phyloP scores from a whole-genome alignment of 2,113 vertebrate species.

The Sitta europaea region DNA sequence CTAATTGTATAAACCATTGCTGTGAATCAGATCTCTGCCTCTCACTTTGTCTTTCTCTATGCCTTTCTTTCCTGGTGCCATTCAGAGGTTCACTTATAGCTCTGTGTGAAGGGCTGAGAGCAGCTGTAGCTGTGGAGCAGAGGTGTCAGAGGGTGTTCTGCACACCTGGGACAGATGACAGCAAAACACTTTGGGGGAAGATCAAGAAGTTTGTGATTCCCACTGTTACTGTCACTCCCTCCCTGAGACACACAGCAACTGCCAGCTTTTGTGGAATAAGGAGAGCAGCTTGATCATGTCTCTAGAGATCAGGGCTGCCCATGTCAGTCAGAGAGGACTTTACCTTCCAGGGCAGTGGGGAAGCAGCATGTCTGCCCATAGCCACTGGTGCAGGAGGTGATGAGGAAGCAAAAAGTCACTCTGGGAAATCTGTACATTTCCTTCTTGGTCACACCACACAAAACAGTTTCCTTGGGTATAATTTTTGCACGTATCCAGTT shows the following conservation, averaged over 20 bases:
- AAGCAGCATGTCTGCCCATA: fast-evolving
- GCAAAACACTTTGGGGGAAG: fast-evolving
- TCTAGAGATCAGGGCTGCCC: background rate
- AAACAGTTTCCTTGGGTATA: background rate
- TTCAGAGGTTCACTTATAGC: fast-evolving
- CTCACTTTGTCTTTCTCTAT: background rate
- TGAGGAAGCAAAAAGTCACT: background rate
- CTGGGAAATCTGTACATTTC: background rate
- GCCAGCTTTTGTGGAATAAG: background rate
- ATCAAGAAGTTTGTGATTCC: background rate
- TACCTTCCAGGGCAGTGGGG: background rate
- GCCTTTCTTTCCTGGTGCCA: background rate
- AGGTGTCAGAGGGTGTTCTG: background rate
- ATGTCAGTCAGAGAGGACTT: background rate
- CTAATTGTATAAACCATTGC: background rate
- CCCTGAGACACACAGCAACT: background rate
- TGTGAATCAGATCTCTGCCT: fast-evolving
- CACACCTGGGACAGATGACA: too few species aligned
- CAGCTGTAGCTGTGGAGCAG: background rate
- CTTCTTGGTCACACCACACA: background rate
- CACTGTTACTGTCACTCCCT: fast-evolving
- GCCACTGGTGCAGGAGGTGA: background rate
- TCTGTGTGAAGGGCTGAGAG: background rate
- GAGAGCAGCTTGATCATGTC: fast-evolving
- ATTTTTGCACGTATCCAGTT: background rate